Percentiles rank a stretch among this genome's conserved stretches.
Conservation (phyloP, 2,113 vertebrate species). For the Potamarius usumacintae region DNA sequence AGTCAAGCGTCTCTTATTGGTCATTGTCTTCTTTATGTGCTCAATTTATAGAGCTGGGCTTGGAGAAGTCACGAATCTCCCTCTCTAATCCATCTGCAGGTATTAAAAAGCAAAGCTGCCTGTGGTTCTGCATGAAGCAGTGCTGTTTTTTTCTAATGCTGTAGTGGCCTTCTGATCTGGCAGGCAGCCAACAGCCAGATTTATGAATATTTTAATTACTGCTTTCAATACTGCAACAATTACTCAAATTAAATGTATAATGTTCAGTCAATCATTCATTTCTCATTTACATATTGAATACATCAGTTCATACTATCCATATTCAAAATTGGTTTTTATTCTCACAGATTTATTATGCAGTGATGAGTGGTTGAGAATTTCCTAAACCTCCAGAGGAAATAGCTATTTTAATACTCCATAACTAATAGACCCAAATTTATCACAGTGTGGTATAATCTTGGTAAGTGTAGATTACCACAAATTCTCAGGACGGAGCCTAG, state of each 20-base stretch:
- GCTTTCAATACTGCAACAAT: slow-evolving; percentile 6
- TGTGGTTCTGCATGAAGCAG: slow-evolving; percentile 6
- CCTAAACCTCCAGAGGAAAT: slow-evolving; percentile 61
- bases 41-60: slow-evolving; percentile 43
- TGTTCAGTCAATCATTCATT: not conserved
- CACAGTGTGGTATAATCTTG: slow-evolving; percentile 48
- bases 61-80: slow-evolving; percentile 30
- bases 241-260: not conserved
- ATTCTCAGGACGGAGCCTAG: slow-evolving; percentile 43
- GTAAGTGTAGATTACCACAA: slow-evolving; percentile 50
- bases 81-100: slow-evolving; percentile 42
- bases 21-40: slow-evolving; percentile 43
- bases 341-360: slow-evolving; percentile 52
- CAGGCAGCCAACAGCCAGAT: not conserved
- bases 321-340: slow-evolving; percentile 37
- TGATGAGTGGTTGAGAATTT: slow-evolving; percentile 55
- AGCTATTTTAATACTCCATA: slow-evolving; percentile 51
- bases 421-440: slow-evolving; percentile 54
- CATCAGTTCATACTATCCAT: slow-evolving; percentile 14
- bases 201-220: slow-evolving; percentile 31
- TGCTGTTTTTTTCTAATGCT: not conserved
- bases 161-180: not conserved
- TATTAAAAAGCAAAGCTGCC: slow-evolving; percentile 32
- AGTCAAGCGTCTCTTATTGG: slow-evolving; percentile 33
- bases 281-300: slow-evolving; percentile 32